Percentiles rank a stretch among this genome's conserved stretches.
phyloP scores from a whole-genome alignment of 2,888 invertebrate species.

The Troilus luridus region DNA sequence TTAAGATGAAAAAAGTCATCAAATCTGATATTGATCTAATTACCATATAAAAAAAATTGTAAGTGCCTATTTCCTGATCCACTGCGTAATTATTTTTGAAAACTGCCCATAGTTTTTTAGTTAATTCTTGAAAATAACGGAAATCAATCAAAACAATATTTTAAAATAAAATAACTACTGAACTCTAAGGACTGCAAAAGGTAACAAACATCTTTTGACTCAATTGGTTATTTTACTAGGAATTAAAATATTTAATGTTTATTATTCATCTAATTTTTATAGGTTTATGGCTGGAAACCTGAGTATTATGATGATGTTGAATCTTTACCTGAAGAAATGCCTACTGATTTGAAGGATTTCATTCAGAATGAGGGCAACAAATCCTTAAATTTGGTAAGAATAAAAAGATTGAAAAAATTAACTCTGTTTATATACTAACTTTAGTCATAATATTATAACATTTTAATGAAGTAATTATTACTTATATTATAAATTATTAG shows the following conservation, averaged over 20 bases:
- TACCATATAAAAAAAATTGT: neutral
- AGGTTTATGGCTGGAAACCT: constrained; percentile 93
- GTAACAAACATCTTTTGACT: neutral
- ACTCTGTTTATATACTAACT: neutral
- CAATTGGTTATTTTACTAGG: no score
- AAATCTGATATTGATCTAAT: neutral
- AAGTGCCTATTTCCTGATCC: no score
- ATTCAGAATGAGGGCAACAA: constrained; percentile 72
- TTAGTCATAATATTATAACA: neutral
- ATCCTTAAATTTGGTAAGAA: constrained; percentile 45
- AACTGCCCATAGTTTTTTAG: neutral
- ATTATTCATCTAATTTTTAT: constrained; percentile 66
- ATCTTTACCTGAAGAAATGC: constrained; percentile 82
- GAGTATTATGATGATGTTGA: constrained; percentile 81
- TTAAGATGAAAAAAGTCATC: neutral
- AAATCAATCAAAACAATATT: neutral
- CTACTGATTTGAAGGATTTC: constrained; percentile 77
- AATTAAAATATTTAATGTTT: neutral
- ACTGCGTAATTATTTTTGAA: no score
- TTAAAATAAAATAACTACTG: neutral
- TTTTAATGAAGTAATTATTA: neutral
- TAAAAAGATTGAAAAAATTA: neutral
- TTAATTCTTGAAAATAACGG: neutral
- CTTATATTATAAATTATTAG: neutral
- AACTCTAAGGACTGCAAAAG: no score